phyloP scores from a whole-genome alignment of 2,113 vertebrate species.

The Rutilus rutilus region DNA sequence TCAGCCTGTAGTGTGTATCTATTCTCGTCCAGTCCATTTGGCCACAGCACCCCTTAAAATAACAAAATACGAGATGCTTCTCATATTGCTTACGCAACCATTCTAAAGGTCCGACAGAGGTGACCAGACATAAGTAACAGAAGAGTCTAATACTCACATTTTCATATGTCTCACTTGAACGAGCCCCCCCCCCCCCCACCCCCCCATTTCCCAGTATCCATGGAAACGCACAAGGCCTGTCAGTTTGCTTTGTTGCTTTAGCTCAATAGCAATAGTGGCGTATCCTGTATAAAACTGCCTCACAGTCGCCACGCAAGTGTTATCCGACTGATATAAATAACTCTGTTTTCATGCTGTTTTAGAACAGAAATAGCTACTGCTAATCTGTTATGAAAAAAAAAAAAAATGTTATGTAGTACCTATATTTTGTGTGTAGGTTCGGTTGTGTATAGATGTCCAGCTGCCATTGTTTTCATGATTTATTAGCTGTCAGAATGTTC shows the following conservation, averaged over 20 bases:
- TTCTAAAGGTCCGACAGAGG: background rate
- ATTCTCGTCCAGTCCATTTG: conserved; percentile 27
- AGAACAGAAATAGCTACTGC: background rate
- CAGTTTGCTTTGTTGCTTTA: conserved; percentile 64
- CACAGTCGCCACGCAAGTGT: conserved; percentile 17
- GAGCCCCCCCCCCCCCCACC: background rate
- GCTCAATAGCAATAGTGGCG: conserved; percentile 44
- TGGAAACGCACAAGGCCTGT: conserved; percentile 74
- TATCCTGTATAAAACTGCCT: conserved; percentile 30
- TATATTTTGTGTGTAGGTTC: too few species aligned
- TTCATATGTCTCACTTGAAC: conserved; percentile 60
- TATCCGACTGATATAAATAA: background rate
- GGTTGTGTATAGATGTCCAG: background rate
- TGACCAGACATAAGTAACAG: conserved; percentile 29
- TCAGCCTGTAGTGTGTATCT: conserved; percentile 40
- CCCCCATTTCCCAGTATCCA: conserved; percentile 70
- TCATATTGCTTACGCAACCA: background rate
- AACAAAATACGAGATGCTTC: background rate
- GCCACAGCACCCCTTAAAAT: conserved; percentile 34
- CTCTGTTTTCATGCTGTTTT: background rate
- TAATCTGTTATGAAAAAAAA: background rate
- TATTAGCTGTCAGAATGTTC: background rate
- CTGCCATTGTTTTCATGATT: background rate
- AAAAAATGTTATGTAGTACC: too few species aligned
- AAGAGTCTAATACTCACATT: conserved; percentile 41